Conservation (phyloP, 2,797 vertebrate genomes). For the Clarias laeviceps region DNA sequence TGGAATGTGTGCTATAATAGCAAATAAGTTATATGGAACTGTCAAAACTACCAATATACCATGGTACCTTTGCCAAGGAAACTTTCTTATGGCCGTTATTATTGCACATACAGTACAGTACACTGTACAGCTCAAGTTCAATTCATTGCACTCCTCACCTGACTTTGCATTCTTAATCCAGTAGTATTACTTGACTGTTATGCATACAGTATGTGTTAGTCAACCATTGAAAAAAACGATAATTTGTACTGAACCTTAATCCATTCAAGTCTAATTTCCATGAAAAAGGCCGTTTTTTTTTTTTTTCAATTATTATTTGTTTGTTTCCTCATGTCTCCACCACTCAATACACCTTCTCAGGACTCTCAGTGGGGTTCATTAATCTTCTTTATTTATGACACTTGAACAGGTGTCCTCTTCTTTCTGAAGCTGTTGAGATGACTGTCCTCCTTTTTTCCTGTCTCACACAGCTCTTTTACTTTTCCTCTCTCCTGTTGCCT, state of each 20-base stretch:
- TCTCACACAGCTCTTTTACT: neutral
- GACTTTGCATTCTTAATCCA: neutral
- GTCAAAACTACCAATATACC: too few relatives aligned
- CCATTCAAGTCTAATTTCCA: neutral
- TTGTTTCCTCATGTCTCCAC: neutral
- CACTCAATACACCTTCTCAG: neutral
- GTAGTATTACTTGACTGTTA: neutral
- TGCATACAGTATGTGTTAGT: neutral
- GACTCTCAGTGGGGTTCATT: constrained; percentile 3
- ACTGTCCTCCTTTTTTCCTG: neutral
- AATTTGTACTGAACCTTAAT: neutral
- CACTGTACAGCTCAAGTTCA: too few relatives aligned
- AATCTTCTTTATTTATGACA: constrained; percentile 18
- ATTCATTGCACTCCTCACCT: neutral
- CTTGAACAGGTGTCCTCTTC: constrained; percentile 10
- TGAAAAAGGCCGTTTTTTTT: neutral
- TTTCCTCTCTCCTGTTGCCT: neutral
- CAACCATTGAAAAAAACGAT: neutral
- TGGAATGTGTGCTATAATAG: too few relatives aligned
- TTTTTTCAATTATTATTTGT: neutral
- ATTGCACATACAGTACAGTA: neutral
- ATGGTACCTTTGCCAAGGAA: too few relatives aligned
- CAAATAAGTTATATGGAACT: too few relatives aligned
- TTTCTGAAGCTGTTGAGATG: neutral
- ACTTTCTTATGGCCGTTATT: too few relatives aligned